A percentile compares a stretch with the other conserved stretches of the same genome.
Conservation (phyloP, 2,888 invertebrate genomes). For the Cheilosia vernalis region DNA sequence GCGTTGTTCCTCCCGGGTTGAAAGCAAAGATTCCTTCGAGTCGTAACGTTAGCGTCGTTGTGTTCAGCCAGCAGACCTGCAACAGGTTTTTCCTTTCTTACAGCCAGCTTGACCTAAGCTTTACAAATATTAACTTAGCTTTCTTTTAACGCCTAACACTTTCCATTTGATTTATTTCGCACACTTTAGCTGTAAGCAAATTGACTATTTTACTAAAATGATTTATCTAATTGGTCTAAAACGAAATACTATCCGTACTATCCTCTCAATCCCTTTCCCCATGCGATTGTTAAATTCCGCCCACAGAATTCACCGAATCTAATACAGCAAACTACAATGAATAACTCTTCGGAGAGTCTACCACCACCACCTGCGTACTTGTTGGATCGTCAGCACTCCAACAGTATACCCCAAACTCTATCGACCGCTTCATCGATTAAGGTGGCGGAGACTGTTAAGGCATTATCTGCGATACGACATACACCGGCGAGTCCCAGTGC, state of each 20-base stretch:
- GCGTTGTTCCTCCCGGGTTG: too few species aligned
- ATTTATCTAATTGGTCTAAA: slow-evolving; percentile 25
- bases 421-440: slow-evolving; percentile 84
- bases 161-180: neutral
- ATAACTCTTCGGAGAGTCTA: slow-evolving; percentile 81
- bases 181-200: slow-evolving; percentile 29
- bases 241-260: slow-evolving; percentile 42
- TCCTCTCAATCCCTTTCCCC: slow-evolving; percentile 30
- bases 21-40: too few species aligned
- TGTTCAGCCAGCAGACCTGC: neutral
- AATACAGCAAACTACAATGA: slow-evolving; percentile 79
- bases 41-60: too few species aligned
- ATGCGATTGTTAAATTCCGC: slow-evolving; percentile 32
- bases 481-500: slow-evolving; percentile 93
- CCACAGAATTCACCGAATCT: slow-evolving; percentile 76
- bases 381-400: slow-evolving; percentile 78
- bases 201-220: slow-evolving; percentile 12
- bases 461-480: slow-evolving; percentile 92
- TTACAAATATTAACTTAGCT: neutral
- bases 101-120: too few species aligned
- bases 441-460: slow-evolving; percentile 94
- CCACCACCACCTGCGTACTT: slow-evolving; percentile 83
- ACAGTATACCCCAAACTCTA: slow-evolving; percentile 74
- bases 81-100: neutral
- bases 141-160: neutral